Evolutionary conservation across 1,140 invertebrate genomes (phyloP), one percentile per base, ranked within the genome.

Genomic region (Littorina saxatilis): DNA sequence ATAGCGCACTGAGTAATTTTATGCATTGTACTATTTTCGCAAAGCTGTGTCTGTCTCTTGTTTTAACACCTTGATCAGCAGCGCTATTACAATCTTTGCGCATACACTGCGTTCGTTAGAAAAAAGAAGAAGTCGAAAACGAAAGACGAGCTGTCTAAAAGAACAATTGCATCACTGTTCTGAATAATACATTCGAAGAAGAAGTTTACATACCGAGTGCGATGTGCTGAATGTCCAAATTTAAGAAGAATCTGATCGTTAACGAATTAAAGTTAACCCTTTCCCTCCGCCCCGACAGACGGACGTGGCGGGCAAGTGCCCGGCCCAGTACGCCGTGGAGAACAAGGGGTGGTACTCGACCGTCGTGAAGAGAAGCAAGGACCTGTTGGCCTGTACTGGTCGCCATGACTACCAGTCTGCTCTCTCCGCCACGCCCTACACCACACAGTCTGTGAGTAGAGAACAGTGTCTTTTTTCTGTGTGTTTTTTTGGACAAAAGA

Each of bases 291-390:
- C n/a, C n/a, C n/a, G n/a, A 32, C 1, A 66, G 61, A 27, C 35
- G 29, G 61, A 35, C n/a, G 29, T 32, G 0, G 32, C 61, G 20
- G 61, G 17, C 5, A 23, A 13, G 9, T 35, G 97, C 86, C 93
- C 95, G 13, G 96, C 96, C 0, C 93, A 94, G 32, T 99, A 99
- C 90, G 91, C 92, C 32, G 92, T 98, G 0, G 73, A 40, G 20
- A 84, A 85, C 73, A 79, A 80, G 91, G 20, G 95, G 0, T 82
- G 80, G 80, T 82, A 82, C 94, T 96, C 95, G 0, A 92, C 97
- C 0, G 93, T 95, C 1, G 94, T 98, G 13, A 94, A 95, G 68
- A 98, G 97, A 92, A 95, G 90, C 0, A 96, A 97, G 84, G 94
- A 98, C 88, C 91, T 98, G 23, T 91, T 94, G 0, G 94, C 94